A percentile compares a stretch with the other conserved stretches of the same genome.
Conservation (phyloP, 2,113 vertebrate genomes). For the Chaetorhynchus papuensis region DNA sequence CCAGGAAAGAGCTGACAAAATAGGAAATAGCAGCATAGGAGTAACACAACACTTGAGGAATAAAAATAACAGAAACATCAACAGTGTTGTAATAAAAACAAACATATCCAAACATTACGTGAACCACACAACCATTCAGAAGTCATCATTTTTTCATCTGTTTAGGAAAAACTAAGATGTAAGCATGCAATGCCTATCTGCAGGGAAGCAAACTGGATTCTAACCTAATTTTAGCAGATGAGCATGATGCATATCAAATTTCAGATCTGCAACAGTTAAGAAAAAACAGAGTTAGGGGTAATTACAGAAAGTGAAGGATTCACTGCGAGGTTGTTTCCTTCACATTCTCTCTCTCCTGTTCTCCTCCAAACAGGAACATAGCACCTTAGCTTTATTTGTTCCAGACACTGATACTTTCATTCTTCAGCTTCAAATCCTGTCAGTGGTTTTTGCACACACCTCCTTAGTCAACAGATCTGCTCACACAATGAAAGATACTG, state of each 20-base stretch:
- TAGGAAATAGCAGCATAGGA: background rate
- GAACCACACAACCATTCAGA: background rate
- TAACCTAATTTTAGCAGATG: background rate
- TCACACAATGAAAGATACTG: background rate
- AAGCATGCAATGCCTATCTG: background rate
- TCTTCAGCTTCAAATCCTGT: background rate
- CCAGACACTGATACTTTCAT: background rate
- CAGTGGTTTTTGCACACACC: background rate
- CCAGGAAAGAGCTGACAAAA: slow-evolving; percentile 16
- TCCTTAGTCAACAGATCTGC: background rate
- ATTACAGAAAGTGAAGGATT: background rate
- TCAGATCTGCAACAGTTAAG: background rate
- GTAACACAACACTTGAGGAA: background rate
- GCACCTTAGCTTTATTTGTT: background rate
- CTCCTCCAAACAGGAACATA: background rate
- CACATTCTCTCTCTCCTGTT: background rate
- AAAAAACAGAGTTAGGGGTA: background rate
- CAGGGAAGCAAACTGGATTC: background rate
- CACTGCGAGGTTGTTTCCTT: background rate
- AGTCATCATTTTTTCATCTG: background rate
- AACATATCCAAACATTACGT: background rate
- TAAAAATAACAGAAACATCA: background rate
- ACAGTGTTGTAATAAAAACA: background rate
- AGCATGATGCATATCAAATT: background rate
- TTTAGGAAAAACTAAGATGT: background rate